These are phyloP conservation scores for Hippoglossus stenolepis DNA, from an alignment of 2,113 vertebrate species.

Conservation along the genomic window DNA sequence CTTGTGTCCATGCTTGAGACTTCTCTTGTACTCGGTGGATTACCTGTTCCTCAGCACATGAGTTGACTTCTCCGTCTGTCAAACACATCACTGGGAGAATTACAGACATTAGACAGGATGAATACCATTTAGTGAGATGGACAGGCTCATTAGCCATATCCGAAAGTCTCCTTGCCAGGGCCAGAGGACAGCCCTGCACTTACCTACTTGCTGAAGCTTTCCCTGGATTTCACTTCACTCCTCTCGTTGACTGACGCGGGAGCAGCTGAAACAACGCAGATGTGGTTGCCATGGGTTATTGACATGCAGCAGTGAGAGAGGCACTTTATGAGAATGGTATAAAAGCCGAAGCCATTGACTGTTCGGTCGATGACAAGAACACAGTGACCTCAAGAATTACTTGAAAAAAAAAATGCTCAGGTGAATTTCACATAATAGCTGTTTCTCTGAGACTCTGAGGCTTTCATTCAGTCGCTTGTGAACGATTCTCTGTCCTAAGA, in stretches of 20 bases:
- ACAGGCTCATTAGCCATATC: conserved; percentile 4
- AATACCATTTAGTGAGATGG: background rate
- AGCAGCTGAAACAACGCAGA: conserved; percentile 54
- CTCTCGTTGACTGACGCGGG: conserved; percentile 32
- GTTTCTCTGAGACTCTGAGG: background rate
- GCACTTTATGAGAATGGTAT: conserved; percentile 52
- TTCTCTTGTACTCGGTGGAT: too few species aligned
- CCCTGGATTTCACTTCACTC: conserved; percentile 1
- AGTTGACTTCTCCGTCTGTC: background rate
- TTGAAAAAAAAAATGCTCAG: background rate
- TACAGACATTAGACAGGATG: background rate
- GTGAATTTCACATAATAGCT: conserved; percentile 13
- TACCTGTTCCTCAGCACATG: background rate
- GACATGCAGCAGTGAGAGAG: conserved; percentile 30
- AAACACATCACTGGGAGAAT: conserved; percentile 4
- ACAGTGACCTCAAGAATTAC: conserved; percentile 23
- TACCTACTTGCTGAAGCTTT: background rate
- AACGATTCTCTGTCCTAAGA: conserved; percentile 7
- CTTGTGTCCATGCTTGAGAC: too few species aligned
- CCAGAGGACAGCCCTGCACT: background rate
- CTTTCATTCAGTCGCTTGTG: background rate
- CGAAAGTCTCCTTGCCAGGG: background rate
- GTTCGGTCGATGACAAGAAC: conserved; percentile 28
- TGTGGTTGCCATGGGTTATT: conserved; percentile 64
- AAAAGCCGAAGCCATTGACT: conserved; percentile 38